Percentiles rank a stretch among this genome's conserved stretches.
Evolutionary conservation across 2,797 vertebrate genomes (phyloP).

Genomic region (Mormyrus hasselquistii): DNA sequence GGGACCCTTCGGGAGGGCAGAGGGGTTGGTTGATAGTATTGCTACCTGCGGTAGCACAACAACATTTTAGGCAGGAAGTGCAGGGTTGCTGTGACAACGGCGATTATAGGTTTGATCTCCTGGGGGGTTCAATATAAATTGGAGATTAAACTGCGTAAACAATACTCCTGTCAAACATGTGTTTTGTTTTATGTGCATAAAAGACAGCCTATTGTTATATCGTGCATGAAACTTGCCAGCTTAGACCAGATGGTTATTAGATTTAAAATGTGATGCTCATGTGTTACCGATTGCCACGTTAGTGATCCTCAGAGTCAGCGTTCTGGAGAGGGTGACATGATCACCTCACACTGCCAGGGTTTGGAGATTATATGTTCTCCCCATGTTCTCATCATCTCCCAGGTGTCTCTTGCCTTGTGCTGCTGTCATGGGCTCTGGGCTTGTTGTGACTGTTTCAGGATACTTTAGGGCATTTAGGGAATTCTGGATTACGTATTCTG

Average conservation of each 20-base stretch:
- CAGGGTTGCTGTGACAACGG: slow-evolving; percentile 50
- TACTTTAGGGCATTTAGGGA: not conserved
- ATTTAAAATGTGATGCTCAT: not conserved
- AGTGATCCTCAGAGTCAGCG: not conserved
- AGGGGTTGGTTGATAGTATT: slow-evolving; percentile 22
- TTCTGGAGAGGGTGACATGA: not conserved
- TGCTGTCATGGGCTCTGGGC: not conserved
- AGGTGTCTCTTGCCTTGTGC: not conserved
- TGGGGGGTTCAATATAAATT: slow-evolving; percentile 32
- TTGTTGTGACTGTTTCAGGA: not conserved
- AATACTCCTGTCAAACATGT: not conserved
- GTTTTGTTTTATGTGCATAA: not conserved
- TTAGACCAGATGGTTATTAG: not conserved
- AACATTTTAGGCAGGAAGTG: slow-evolving; percentile 33
- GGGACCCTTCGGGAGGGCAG: not conserved
- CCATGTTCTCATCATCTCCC: not conserved
- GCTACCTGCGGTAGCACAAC: slow-evolving; percentile 40
- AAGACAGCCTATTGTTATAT: not conserved
- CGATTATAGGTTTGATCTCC: slow-evolving; percentile 43
- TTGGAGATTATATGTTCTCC: not conserved
- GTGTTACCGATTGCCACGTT: not conserved
- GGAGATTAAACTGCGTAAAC: not conserved
- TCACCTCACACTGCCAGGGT: not conserved
- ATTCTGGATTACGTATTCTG: not conserved
- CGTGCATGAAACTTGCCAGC: not conserved